Conservation (phyloP, 2,888 invertebrate species). For the Eudemis profundana region DNA sequence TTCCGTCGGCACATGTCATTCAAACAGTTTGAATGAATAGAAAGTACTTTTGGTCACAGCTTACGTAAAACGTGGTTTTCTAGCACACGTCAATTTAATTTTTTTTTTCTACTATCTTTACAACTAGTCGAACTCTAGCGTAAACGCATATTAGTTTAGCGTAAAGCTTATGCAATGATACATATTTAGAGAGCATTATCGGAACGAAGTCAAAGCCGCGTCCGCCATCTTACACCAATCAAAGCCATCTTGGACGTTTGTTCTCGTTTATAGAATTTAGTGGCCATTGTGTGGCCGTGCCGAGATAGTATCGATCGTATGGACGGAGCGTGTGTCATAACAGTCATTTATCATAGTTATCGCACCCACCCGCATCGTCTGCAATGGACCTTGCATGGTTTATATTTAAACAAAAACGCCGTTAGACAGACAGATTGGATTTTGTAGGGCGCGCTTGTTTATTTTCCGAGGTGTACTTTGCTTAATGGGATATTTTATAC, state of each 20-base stretch:
- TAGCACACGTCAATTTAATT: too few species aligned
- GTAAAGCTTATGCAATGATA: too few species aligned
- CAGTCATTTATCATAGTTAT: conserved; percentile 76
- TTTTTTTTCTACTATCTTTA: too few species aligned
- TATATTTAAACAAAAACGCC: conserved; percentile 43
- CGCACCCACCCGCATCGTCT: conserved; percentile 67
- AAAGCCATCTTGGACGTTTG: conserved; percentile 31
- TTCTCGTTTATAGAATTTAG: conserved; percentile 34
- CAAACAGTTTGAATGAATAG: too few species aligned
- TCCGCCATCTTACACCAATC: conserved; percentile 17
- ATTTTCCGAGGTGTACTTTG: background rate
- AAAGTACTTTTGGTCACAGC: too few species aligned
- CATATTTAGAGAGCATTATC: too few species aligned
- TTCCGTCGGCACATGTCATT: too few species aligned
- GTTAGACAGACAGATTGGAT: conserved; percentile 36
- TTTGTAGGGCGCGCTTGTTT: conserved; percentile 10
- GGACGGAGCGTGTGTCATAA: conserved; percentile 68
- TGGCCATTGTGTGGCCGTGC: conserved; percentile 33
- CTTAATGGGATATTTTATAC: background rate
- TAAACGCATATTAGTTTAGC: too few species aligned
- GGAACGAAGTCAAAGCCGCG: too few species aligned
- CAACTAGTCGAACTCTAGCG: too few species aligned
- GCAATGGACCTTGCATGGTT: conserved; percentile 48
- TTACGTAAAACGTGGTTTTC: too few species aligned
- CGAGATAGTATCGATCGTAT: conserved; percentile 63